Percentiles rank a stretch among this genome's conserved stretches.
phyloP scores from a whole-genome alignment of 2,888 invertebrate genomes.

The Melanargia galathea region DNA sequence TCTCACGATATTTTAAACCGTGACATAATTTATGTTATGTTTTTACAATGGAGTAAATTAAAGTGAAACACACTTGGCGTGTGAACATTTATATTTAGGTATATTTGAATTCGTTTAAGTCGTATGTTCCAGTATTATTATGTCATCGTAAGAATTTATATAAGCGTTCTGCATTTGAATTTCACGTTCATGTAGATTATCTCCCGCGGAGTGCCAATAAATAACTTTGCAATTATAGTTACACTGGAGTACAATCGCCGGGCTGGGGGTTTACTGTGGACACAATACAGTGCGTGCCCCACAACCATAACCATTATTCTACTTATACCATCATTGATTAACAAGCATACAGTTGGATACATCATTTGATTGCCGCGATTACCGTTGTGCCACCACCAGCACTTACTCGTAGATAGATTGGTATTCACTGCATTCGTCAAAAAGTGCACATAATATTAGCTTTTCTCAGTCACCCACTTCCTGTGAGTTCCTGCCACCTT shows the following conservation, averaged over 20 bases:
- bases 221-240: conserved; percentile 66
- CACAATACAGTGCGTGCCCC: conserved; percentile 48
- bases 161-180: conserved; percentile 45
- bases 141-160: conserved; percentile 29
- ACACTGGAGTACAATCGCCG: conserved; percentile 59
- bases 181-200: conserved; percentile 45
- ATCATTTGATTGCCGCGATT: background rate
- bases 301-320: conserved; percentile 43
- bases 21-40: conserved; percentile 41
- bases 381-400: background rate
- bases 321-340: background rate
- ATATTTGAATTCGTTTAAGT: too few relatives aligned
- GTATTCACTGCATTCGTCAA: too few relatives aligned
- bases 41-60: conserved; percentile 1
- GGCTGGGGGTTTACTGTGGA: conserved; percentile 51
- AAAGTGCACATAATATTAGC: too few relatives aligned
- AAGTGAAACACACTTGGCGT: background rate
- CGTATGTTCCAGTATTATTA: too few relatives aligned
- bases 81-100: too few relatives aligned
- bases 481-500: too few relatives aligned
- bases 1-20: conserved; percentile 36
- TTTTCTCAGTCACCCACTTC: too few relatives aligned
- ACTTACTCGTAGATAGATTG: too few relatives aligned
- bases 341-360: background rate
- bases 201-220: conserved; percentile 59